Conservation (phyloP, 2,113 vertebrate species). For the Alligator mississippiensis region DNA sequence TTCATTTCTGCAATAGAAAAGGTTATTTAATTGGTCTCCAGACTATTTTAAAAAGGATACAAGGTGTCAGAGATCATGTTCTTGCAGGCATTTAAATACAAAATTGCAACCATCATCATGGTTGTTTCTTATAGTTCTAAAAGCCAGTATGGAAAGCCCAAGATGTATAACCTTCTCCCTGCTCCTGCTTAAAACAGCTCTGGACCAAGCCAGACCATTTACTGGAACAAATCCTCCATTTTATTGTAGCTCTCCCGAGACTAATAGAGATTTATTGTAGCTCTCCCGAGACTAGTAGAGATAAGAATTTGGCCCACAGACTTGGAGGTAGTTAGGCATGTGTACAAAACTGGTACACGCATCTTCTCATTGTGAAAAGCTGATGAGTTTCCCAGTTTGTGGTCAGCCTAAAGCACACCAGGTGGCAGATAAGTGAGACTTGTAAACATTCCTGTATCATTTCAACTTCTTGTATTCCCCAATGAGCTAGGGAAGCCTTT, state of each 20-base stretch:
- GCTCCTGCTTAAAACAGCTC: neutral
- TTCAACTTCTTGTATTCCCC: neutral
- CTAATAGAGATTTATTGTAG: fast-evolving
- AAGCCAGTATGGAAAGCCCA: neutral
- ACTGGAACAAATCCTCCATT: neutral
- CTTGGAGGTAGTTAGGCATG: neutral
- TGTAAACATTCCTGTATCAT: neutral
- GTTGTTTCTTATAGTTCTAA: neutral
- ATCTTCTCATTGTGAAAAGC: neutral
- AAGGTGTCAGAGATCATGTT: neutral
- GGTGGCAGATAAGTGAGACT: fast-evolving
- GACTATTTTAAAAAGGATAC: neutral
- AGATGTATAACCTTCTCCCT: neutral
- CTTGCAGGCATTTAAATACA: neutral
- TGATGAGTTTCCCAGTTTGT: neutral
- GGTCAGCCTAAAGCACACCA: neutral
- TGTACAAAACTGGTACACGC: neutral
- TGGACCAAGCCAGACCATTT: neutral
- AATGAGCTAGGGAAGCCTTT: neutral
- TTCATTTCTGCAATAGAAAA: neutral
- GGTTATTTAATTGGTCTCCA: neutral
- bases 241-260: neutral
- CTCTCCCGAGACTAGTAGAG: neutral
- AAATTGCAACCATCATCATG: neutral
- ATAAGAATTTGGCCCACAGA: neutral